Conservation (phyloP, 2,797 vertebrate species). For the Sebastes nivosus region DNA sequence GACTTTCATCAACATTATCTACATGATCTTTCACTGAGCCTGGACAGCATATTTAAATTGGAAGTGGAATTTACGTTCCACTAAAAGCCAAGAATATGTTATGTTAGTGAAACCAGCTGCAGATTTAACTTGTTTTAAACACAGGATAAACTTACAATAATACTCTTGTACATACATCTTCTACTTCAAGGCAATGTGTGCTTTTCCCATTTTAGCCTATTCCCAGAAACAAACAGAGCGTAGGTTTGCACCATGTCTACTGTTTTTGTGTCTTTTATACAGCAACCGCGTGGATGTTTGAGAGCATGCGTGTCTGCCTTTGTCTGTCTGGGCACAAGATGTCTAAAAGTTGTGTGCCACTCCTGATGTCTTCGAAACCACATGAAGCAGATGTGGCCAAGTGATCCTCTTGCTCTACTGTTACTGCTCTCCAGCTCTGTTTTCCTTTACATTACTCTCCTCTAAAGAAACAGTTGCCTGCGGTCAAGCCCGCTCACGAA, state of each 20-base stretch:
- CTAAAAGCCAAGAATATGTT: neutral
- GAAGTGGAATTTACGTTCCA: neutral
- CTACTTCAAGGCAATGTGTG: neutral
- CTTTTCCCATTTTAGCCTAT: slow-evolving; percentile 10
- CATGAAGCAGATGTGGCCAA: slow-evolving; percentile 52
- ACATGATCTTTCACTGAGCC: neutral
- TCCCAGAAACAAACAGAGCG: neutral
- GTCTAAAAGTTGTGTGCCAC: slow-evolving; percentile 38
- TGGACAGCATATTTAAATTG: neutral
- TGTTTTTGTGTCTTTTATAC: neutral
- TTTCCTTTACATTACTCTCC: slow-evolving; percentile 48
- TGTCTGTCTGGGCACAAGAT: slow-evolving; percentile 20
- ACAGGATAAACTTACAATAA: neutral
- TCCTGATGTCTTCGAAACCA: slow-evolving; percentile 48
- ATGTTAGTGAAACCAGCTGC: slow-evolving; percentile 1
- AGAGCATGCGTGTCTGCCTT: slow-evolving; percentile 9
- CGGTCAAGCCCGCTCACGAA: slow-evolving; percentile 47
- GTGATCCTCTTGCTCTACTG: slow-evolving; percentile 31
- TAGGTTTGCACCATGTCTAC: neutral
- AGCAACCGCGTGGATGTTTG: neutral
- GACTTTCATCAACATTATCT: neutral
- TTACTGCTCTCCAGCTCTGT: slow-evolving; percentile 47
- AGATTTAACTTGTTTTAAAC: slow-evolving; percentile 13
- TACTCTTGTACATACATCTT: neutral
- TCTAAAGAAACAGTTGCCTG: slow-evolving; percentile 46